Conservation (phyloP, 2,113 vertebrate genomes). For the Chiloscyllium plagiosum region DNA sequence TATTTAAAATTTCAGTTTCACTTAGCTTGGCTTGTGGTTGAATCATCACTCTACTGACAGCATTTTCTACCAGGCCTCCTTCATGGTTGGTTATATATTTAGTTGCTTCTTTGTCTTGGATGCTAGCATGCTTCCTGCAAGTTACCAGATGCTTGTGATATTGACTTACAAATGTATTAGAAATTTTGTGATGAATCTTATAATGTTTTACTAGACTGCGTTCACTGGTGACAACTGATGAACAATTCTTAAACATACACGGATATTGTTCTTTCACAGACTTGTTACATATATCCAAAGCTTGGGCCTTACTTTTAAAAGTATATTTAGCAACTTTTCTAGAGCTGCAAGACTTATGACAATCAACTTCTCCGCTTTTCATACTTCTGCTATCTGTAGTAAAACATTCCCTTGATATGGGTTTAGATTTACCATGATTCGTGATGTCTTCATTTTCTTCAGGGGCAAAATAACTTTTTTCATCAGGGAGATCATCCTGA, state of each 20-base stretch:
- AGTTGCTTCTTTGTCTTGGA: constrained; percentile 57
- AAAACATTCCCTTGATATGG: constrained; percentile 48
- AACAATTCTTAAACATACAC: constrained; percentile 94
- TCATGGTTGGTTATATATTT: constrained; percentile 58
- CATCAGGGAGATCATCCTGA: constrained; percentile 63
- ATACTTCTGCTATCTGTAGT: constrained; percentile 51
- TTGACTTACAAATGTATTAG: constrained; percentile 80
- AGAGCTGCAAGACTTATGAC: constrained; percentile 55
- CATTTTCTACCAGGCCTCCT: constrained; percentile 55
- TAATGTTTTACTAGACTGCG: constrained; percentile 87
- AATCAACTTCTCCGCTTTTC: constrained; percentile 53
- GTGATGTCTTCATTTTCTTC: constrained; percentile 75
- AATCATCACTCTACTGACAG: constrained; percentile 38
- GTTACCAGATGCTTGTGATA: constrained; percentile 84
- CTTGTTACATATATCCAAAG: constrained; percentile 76
- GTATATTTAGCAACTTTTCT: constrained; percentile 65
- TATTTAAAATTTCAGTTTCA: constrained; percentile 39
- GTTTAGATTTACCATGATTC: constrained; percentile 62
- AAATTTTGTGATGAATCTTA: constrained; percentile 84
- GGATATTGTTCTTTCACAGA: constrained; percentile 77
- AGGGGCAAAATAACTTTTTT: constrained; percentile 54
- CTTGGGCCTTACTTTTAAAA: constrained; percentile 78
- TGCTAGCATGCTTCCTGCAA: constrained; percentile 67
- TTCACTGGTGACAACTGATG: constrained; percentile 80
- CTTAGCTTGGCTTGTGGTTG: not conserved